Base-by-base conservation (phyloP, 2,888 invertebrate species). In the Mimachlamys varia region DNA sequence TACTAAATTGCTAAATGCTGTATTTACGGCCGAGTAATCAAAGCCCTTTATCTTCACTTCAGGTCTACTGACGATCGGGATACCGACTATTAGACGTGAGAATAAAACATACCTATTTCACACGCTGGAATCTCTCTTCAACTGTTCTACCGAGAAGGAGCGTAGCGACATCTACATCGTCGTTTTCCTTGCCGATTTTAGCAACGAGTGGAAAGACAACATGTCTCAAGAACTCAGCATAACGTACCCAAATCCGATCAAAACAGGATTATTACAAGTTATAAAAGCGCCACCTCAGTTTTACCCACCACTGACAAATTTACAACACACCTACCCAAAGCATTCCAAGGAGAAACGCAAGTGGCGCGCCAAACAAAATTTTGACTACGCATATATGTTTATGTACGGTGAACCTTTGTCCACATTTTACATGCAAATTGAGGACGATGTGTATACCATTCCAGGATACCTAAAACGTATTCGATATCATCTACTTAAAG, bases 291-390 rank as follows among this genome's bases (percentile, higher is more conserved):
- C 94, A 0, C n/a, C 44, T 7, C 89, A 91, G 17, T 95, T 94
- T 92, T 96, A 95, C 90, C 93, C 94, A 17, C 90, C 88, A 17
- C 88, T 95, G 37, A 89, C 90, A 4, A 89, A 93, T 49, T 90
- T 94, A 0, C 94, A 94, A 89, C 92, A 96, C 55, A 97, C 91
- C 7, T 96, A 95, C 92, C 95, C 95, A 88, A 96, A 96, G 91
- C 76, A 76, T 76, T 93, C 95, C 0, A 93, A 94, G 37, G 94
- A 94, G 13, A 94, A 92, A 55, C 95, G 96, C 0, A 92, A 95
- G 88, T 97, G 97, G 97, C 93, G 97, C 37, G 94, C 97, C 12
- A 97, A 97, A 91, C 97, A 97, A 94, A 97, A 96, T 53, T 93
- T 96, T 88, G 97, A 97, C 93, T 97, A 96, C 93, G 96, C 96